These are phyloP conservation scores for Oreotrochilus melanogaster DNA, from an alignment of 2,113 vertebrate genomes.

Conservation along the genomic window DNA sequence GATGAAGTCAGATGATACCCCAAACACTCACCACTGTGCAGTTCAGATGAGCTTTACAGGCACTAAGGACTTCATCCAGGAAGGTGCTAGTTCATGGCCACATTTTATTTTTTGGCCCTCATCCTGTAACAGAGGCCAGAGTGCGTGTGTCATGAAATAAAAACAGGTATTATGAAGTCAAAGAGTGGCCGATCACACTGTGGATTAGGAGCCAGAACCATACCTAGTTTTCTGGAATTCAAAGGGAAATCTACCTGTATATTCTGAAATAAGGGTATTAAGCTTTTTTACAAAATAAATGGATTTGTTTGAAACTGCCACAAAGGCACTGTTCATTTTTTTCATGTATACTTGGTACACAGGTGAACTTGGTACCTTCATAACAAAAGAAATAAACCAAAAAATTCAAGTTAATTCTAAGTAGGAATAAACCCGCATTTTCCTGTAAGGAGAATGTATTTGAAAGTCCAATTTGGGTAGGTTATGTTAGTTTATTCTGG, in stretches of 20 bases:
- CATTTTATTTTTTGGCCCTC: not conserved
- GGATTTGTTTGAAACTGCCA: not conserved
- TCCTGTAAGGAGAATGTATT: not conserved
- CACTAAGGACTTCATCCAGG: not conserved
- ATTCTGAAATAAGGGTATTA: not conserved
- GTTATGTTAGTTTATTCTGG: not conserved
- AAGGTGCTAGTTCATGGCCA: not conserved
- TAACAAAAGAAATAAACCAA: not conserved
- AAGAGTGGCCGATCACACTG: not conserved
- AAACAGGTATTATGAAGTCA: not conserved
- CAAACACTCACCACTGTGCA: not conserved
- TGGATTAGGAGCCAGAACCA: not conserved
- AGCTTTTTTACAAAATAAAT: not conserved
- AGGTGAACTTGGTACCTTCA: not conserved
- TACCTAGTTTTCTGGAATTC: not conserved
- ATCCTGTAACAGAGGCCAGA: accelerated
- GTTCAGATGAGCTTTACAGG: not conserved
- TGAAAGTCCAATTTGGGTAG: not conserved
- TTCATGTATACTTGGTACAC: not conserved
- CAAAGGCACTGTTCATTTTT: not conserved
- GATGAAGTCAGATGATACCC: not conserved
- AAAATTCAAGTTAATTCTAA: not conserved
- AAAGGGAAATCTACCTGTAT: not conserved
- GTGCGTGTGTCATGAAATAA: not conserved
- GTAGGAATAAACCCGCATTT: not conserved